Percentiles rank a stretch among this genome's conserved stretches.
phyloP scores from a whole-genome alignment of 1,140 invertebrate species.

The Lucilia cuprina region DNA sequence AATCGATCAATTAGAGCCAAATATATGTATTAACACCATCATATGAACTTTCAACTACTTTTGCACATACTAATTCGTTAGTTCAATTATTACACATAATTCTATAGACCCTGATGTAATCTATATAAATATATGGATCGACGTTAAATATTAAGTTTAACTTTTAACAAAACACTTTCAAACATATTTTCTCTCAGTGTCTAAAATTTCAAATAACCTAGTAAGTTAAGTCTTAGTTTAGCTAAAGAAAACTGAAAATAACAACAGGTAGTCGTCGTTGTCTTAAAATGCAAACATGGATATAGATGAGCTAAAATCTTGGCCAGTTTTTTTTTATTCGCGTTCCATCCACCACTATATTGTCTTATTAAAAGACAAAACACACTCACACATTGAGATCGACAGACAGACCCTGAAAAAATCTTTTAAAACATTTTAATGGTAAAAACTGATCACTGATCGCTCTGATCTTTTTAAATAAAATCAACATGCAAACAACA shows the following conservation, averaged over 20 bases:
- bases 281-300: conserved; percentile 1
- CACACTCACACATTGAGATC: neutral
- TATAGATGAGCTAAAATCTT: neutral
- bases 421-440: conserved; percentile 29
- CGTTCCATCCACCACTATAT: neutral
- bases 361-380: neutral
- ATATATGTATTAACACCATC: too few species aligned
- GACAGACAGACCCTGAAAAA: neutral
- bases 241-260: neutral
- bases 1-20: too few species aligned
- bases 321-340: neutral
- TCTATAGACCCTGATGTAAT: too few species aligned
- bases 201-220: neutral
- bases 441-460: conserved; percentile 29
- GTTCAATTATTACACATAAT: too few species aligned
- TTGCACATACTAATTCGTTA: too few species aligned
- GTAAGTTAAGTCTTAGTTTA: neutral
- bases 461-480: conserved; percentile 18
- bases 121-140: too few species aligned
- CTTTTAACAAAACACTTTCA: too few species aligned
- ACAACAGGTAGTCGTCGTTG: conserved; percentile 13
- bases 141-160: too few species aligned
- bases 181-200: neutral
- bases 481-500: neutral
- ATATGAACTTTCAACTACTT: too few species aligned